Base-by-base conservation (phyloP, 2,797 vertebrate genomes). In the Holocentrus rufus region DNA sequence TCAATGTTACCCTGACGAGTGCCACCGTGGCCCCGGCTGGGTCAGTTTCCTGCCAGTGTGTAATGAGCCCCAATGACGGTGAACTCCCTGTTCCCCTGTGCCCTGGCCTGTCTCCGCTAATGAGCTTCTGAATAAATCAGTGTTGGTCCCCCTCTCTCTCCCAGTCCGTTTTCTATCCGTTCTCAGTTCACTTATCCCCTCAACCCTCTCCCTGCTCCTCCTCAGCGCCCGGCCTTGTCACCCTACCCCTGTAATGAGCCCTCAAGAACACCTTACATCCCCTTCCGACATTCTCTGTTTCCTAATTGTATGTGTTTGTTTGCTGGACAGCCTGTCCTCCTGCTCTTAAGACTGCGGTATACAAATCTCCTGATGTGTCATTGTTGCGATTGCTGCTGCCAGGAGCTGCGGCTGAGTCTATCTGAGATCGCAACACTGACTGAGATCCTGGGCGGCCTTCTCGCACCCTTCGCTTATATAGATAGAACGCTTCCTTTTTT, bases 71-170 rank as follows among this genome's bases (percentile, higher is more conserved):
- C 89, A 82, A 87, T 91, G 91, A 92, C 86, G 86, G 77, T 90
- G 88, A 90, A 85, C 91, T 90, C 87, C 81, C 86, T 90, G 91
- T 79, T 90, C 89, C 86, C 87, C 82, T 57, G 76, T 86, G 90
- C 84, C 81, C 83, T 59, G 57, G 84, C 86, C 91, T 93, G 91
- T 92, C 92, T 90, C 81, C 76, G 69, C 90, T 95, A 95, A 95
- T 94, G 93, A 95, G 94, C 89, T 87, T 87, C 91, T 91, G 93
- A 92, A 93, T 94, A 91, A 92, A 93, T 92, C 90, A 88, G 72
- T 83, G 77, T 85, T 83, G 80, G 80, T 77, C 74, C 81, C 44
- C 64, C 46, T 58, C 57, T 54, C 82, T 71, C 60, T 78, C 68
- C 58, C 76, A 81, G 82, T 82, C 74, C 68, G 65, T 66, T 72